Conservation (phyloP, 1,140 invertebrate species). For the Nebria ingens region DNA sequence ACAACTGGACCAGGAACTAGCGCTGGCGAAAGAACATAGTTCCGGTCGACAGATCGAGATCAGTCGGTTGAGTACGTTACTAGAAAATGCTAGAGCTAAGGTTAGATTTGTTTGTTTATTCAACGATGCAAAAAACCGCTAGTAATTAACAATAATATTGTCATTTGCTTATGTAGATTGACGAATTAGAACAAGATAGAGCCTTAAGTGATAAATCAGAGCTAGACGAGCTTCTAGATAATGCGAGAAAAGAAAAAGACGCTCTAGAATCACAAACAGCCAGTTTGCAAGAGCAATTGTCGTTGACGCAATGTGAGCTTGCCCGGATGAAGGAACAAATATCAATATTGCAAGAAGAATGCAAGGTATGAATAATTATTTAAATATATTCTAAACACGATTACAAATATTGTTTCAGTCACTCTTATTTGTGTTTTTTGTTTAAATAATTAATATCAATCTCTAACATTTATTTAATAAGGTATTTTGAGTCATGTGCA, state of each 20-base stretch:
- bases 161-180: conserved; percentile 32
- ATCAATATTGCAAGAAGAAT: conserved; percentile 64
- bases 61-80: conserved; percentile 56
- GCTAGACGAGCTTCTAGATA: conserved; percentile 60
- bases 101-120: conserved; percentile 27
- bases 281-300: conserved; percentile 64
- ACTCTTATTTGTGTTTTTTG: neutral
- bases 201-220: conserved; percentile 51
- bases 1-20: conserved; percentile 58
- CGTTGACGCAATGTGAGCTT: conserved; percentile 63
- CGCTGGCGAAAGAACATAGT: conserved; percentile 53
- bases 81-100: conserved; percentile 72
- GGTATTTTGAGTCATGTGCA: too few species aligned
- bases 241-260: conserved; percentile 57
- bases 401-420: conserved; percentile 2
- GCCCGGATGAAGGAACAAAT: conserved; percentile 62
- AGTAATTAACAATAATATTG: neutral
- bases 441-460: conserved; percentile 5
- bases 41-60: conserved; percentile 62
- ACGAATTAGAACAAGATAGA: conserved; percentile 50
- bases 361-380: too few species aligned
- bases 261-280: conserved; percentile 56
- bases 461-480: too few species aligned
- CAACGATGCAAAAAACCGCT: too few species aligned
- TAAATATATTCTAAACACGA: neutral